Evolutionary conservation across 2,888 invertebrate genomes (phyloP).

Genomic region (Oscheius sp.): DNA sequence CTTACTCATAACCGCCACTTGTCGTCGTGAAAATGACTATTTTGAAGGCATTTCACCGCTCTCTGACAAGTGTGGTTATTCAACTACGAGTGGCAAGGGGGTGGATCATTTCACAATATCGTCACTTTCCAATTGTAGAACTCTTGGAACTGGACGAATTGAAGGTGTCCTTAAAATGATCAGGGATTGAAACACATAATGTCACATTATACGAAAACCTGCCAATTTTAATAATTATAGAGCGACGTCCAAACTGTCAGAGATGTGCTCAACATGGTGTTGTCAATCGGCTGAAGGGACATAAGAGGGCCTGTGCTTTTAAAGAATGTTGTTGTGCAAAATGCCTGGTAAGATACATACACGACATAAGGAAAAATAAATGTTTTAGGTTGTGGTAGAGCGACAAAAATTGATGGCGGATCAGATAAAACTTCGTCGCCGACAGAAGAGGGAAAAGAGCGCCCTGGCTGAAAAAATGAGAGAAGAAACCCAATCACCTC

Average conservation of each 20-base stretch:
- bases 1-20: conserved; percentile 30
- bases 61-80: too few species aligned
- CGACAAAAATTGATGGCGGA: conserved; percentile 66
- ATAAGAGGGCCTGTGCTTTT: conserved; percentile 63
- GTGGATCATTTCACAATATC: too few species aligned
- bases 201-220: too few species aligned
- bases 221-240: conserved; percentile 39
- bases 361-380: neutral
- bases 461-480: conserved; percentile 20
- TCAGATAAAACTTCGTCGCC: conserved; percentile 63
- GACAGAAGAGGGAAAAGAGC: conserved; percentile 62
- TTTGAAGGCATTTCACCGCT: neutral
- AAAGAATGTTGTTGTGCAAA: conserved; percentile 62
- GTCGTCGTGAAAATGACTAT: conserved; percentile 16
- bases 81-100: too few species aligned
- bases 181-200: too few species aligned
- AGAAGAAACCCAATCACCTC: conserved; percentile 7
- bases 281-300: conserved; percentile 62
- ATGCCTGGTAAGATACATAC: conserved; percentile 45
- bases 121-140: too few species aligned
- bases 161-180: too few species aligned
- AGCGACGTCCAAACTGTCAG: conserved; percentile 67
- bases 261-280: conserved; percentile 65
- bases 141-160: too few species aligned
- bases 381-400: conserved; percentile 59